Evolutionary conservation across 2,888 invertebrate genomes (phyloP), one percentile per base, ranked within the genome.

Genomic region (Globia sparganii): DNA sequence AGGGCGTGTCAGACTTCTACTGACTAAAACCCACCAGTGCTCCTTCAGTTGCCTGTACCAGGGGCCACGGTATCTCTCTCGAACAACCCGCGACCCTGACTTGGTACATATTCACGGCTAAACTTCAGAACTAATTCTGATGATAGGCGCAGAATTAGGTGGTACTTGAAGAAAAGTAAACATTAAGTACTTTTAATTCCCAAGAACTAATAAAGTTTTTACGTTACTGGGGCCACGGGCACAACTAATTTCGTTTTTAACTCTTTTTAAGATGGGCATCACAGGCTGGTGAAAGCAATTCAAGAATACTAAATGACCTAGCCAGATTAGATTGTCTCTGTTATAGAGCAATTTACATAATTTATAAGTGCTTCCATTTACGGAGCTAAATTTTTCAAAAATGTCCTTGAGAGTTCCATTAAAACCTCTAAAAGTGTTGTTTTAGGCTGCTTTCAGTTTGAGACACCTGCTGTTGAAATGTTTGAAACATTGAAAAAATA

Each of bases 391-490:
- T 67, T 67, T 49, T 49, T 37, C 15, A 31, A 46, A 25, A 75
- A 34, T 58, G n/a, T 28, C 25, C 2, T 37, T 21, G 8, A 75
- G 69, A 46, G 31, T 43, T 73, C 58, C 34, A 73, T 62, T 62
- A 74, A 40, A 67, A 25, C 34, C 53, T n/a, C 61, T 53, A 11
- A 66, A 69, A 84, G 62, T 64, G 67, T 68, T 68, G 40, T 64
- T 81, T 79, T 68, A 76, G 40, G 67, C n/a, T n/a, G 40, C 34
- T 43, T 82, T 76, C 8, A 5, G 64, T 40, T 64, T 82, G 2
- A 58, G 21, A 59, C 80, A 70, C 74, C 84, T 84, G 84, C 43
- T n/a, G n/a, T n/a, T n/a, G n/a, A n/a, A n/a, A n/a, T n/a, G n/a
- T n/a, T 65, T 13, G 61, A 85, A 80, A 70, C 31, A 8, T 59